These are phyloP conservation scores for Ylistrum balloti DNA, from an alignment of 1,140 invertebrate genomes.

Conservation along the genomic window DNA sequence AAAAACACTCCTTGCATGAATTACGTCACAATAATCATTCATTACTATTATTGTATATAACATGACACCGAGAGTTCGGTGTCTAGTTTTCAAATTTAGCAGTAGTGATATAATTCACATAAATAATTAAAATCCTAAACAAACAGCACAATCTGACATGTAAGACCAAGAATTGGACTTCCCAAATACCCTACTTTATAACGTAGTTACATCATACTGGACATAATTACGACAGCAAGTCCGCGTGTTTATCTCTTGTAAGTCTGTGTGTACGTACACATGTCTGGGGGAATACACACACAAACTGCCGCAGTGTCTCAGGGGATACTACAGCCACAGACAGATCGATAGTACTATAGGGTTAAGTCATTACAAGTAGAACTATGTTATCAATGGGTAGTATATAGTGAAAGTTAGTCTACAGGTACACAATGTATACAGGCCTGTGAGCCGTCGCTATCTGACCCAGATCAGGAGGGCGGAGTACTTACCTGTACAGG, in stretches of 20 bases:
- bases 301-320: not conserved
- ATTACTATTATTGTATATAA: too few relatives aligned
- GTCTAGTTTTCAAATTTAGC: too few relatives aligned
- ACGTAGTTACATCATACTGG: not conserved
- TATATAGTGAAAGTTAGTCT: not conserved
- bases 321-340: not conserved
- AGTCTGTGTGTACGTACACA: not conserved
- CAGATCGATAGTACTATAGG: not conserved
- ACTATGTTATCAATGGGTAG: conserved; percentile 16
- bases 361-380: conserved; percentile 16
- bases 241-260: not conserved
- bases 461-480: conserved; percentile 29
- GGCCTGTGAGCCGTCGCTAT: not conserved
- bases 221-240: not conserved
- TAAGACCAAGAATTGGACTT: too few relatives aligned
- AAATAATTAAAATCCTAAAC: too few relatives aligned
- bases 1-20: too few relatives aligned
- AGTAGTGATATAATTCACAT: too few relatives aligned
- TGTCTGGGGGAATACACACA: not conserved
- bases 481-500: conserved; percentile 30
- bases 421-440: not conserved
- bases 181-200: too few relatives aligned
- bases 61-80: too few relatives aligned
- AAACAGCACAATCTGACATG: too few relatives aligned
- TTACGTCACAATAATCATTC: too few relatives aligned